Percentiles rank a stretch among this genome's conserved stretches.
These are phyloP conservation scores for Caenorhabditis auriculariae DNA, from an alignment of 2,888 invertebrate genomes.

Conservation along the genomic window DNA sequence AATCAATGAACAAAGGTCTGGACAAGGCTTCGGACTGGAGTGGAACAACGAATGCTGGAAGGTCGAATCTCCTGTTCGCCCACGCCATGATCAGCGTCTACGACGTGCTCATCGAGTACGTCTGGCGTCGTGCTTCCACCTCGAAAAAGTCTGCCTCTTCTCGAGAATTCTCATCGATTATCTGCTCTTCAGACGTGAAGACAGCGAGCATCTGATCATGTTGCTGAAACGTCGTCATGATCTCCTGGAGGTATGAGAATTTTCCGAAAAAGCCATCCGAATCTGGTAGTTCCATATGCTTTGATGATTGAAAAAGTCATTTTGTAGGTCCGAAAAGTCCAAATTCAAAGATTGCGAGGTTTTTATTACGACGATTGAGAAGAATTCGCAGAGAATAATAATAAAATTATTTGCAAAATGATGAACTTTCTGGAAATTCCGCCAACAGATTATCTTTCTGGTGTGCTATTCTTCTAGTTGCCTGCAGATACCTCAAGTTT, in stretches of 20 bases:
- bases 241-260: constrained; percentile 5
- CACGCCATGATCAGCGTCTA: constrained; percentile 36
- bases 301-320: neutral
- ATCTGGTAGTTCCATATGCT: neutral
- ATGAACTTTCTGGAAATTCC: too few relatives aligned
- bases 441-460: too few relatives aligned
- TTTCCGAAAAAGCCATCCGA: neutral
- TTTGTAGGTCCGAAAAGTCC: neutral
- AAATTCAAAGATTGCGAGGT: neutral
- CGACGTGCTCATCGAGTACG: constrained; percentile 41
- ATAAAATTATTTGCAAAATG: too few relatives aligned
- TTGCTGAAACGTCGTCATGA: constrained; percentile 10
- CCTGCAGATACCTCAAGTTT: too few relatives aligned
- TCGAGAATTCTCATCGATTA: too few relatives aligned
- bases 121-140: constrained; percentile 35
- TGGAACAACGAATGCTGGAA: constrained; percentile 14
- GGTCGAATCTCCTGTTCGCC: constrained; percentile 21
- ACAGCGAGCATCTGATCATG: constrained; percentile 9
- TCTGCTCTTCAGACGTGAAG: too few relatives aligned
- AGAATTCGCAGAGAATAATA: too few relatives aligned
- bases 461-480: too few relatives aligned
- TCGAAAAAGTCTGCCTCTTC: constrained; percentile 1
- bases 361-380: neutral
- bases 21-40: constrained; percentile 40
- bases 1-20: constrained; percentile 6